phyloP scores from a whole-genome alignment of 2,888 invertebrate genomes.

The Artemia sp. region DNA sequence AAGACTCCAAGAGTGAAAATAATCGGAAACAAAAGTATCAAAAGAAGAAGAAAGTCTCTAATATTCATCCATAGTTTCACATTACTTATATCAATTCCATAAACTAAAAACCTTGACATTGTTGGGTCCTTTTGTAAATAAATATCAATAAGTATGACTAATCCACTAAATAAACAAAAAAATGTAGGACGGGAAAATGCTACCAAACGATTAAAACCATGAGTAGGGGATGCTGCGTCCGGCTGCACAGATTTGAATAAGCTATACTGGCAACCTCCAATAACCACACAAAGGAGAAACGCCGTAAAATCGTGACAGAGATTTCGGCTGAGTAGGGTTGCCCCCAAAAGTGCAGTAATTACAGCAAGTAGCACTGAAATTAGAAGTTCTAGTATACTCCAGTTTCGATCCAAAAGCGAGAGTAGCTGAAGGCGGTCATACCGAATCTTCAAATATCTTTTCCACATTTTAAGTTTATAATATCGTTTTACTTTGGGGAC shows the following conservation, averaged over 20 bases:
- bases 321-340: constrained; percentile 57
- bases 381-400: constrained; percentile 60
- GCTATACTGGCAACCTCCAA: constrained; percentile 93
- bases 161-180: constrained; percentile 57
- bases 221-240: constrained; percentile 94
- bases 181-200: constrained; percentile 86
- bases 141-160: constrained; percentile 28
- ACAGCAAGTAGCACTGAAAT: constrained; percentile 66
- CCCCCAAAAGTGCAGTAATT: constrained; percentile 66
- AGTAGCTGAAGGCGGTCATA: constrained; percentile 82
- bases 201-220: constrained; percentile 87
- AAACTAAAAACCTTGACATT: constrained; percentile 34
- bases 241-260: constrained; percentile 94
- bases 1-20: constrained; percentile 87
- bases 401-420: constrained; percentile 79
- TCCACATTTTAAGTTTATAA: constrained; percentile 56
- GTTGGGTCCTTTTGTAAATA: constrained; percentile 30
- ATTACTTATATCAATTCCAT: constrained; percentile 38
- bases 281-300: constrained; percentile 90
- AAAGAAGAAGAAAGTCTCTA: constrained; percentile 55
- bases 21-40: constrained; percentile 76
- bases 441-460: constrained; percentile 51
- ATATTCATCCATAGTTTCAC: constrained; percentile 46
- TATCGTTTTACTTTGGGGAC: constrained; percentile 36
- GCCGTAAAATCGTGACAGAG: constrained; percentile 83